Evolutionary conservation across 2,113 vertebrate species (phyloP), one percentile per base, ranked within the genome.

Genomic region (Psittacara wagleri): DNA sequence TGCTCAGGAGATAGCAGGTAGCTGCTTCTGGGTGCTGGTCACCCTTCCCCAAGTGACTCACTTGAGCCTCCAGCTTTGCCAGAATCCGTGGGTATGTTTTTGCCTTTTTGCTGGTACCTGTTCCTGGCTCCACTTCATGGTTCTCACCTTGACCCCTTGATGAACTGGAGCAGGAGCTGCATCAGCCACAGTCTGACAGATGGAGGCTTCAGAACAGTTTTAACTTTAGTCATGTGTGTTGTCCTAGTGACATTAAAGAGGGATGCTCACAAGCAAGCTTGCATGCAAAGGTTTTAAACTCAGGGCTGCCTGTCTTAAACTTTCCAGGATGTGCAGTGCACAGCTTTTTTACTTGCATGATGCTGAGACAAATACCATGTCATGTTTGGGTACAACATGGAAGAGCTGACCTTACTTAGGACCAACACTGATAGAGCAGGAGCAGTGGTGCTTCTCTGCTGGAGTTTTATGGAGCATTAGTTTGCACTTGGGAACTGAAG

Each of bases 391-490:
- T 73, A 82, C 28, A 9, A 9, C 69, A 23, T 1, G 0, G 67
- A 68, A 20, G 35, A 94, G 35, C 39, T 82, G 48, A 44, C 39
- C 25, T 33, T 76, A 16, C 33, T 8, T 73, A 31, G 69, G 33
- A 76, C 52, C 29, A 23, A 1, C 16, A 35, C 13, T 2, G 4
- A 19, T 22, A 68, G 48, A 68, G 73, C 2, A 68, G 66, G 35
- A 94, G 51, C 80, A 22, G 39, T 55, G n/a, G 18, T 48, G 39
- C 35, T 64, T 84, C 55, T 64, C 33, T 83, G 54, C 19, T 85
- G 62, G 61, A 89, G 57, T 76, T 87, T 75, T 52, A 22, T 62
- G 70, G 74, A 82, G 83, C 43, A 73, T 93, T 94, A 80, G 27
- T 73, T 77, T 84, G 51, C 2, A 2, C 76, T 75, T 70, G 76